Conservation (phyloP, 1,140 invertebrate species). For the Chymomyza costata region DNA sequence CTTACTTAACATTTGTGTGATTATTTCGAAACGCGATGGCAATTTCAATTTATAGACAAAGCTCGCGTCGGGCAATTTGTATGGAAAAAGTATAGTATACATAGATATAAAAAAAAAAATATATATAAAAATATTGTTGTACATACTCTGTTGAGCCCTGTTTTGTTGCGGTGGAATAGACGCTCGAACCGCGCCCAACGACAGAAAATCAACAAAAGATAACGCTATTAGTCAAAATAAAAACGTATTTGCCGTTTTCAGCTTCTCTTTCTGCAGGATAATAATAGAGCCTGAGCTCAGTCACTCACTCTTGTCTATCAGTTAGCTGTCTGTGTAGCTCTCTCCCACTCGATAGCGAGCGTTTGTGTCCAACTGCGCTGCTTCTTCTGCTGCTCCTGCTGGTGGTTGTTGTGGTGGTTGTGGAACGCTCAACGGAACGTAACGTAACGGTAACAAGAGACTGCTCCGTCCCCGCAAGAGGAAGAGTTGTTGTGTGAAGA, state of each 20-base stretch:
- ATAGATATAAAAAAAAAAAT: slow-evolving; percentile 29
- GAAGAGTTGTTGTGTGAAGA: slow-evolving; percentile 40
- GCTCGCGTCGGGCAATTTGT: slow-evolving; percentile 69
- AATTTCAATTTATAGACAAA: slow-evolving; percentile 16
- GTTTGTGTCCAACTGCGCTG: too few relatives aligned
- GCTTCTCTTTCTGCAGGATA: slow-evolving; percentile 71
- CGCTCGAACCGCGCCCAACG: slow-evolving; percentile 50
- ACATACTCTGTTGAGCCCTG: slow-evolving; percentile 57
- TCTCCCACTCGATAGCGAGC: too few relatives aligned
- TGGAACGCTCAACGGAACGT: slow-evolving; percentile 36
- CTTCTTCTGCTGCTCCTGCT: slow-evolving; percentile 43
- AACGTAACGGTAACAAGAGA: slow-evolving; percentile 69
- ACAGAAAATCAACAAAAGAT: slow-evolving; percentile 31
- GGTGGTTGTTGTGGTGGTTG: slow-evolving; percentile 38
- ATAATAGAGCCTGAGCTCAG: slow-evolving; percentile 52
- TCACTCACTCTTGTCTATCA: slow-evolving; percentile 46
- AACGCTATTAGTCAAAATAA: slow-evolving; percentile 30
- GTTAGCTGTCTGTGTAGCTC: slow-evolving; percentile 54
- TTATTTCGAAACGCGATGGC: slow-evolving; percentile 28
- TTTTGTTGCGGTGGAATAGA: slow-evolving; percentile 59
- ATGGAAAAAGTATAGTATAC: slow-evolving; percentile 65
- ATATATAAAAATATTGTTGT: slow-evolving; percentile 28
- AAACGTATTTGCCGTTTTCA: slow-evolving; percentile 72
- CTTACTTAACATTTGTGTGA: too few relatives aligned
- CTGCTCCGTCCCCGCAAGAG: slow-evolving; percentile 36